Conservation (phyloP, 2,113 vertebrate species). For the Urocolius indicus region DNA sequence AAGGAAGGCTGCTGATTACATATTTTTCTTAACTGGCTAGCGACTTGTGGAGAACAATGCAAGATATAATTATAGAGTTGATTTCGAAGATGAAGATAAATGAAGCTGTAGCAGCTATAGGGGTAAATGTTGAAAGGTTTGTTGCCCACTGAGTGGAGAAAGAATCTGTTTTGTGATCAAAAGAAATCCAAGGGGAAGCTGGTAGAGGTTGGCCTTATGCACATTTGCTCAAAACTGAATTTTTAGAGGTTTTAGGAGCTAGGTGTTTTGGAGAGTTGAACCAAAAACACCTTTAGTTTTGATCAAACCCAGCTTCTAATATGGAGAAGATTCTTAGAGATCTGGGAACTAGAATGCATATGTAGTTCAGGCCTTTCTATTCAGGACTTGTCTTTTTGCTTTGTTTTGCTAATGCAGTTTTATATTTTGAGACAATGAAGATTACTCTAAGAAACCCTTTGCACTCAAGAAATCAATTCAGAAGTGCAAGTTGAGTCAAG, state of each 20-base stretch:
- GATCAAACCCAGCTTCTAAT: neutral
- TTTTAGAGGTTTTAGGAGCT: neutral
- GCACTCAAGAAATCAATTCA: neutral
- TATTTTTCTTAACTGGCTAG: conserved; percentile 67
- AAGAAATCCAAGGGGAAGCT: conserved; percentile 6
- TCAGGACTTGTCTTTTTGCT: neutral
- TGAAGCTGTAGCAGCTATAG: conserved; percentile 28
- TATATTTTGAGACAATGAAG: neutral
- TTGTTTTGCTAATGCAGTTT: neutral
- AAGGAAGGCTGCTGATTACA: conserved; percentile 77
- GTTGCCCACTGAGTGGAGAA: conserved; percentile 32
- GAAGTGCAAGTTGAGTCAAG: neutral
- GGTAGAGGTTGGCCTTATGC: neutral
- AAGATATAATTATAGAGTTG: conserved; percentile 74
- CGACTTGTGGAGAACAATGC: conserved; percentile 73
- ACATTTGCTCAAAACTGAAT: neutral
- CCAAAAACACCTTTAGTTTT: neutral
- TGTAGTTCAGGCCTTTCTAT: neutral
- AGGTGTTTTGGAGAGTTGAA: neutral
- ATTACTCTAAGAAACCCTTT: neutral
- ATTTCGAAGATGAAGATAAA: conserved; percentile 72
- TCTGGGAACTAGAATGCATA: neutral
- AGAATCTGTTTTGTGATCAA: neutral
- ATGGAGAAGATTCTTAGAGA: neutral
- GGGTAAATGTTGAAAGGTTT: conserved; percentile 39